These are phyloP conservation scores for Drosophila rellima DNA, from an alignment of 2,888 invertebrate species.

Conservation along the genomic window DNA sequence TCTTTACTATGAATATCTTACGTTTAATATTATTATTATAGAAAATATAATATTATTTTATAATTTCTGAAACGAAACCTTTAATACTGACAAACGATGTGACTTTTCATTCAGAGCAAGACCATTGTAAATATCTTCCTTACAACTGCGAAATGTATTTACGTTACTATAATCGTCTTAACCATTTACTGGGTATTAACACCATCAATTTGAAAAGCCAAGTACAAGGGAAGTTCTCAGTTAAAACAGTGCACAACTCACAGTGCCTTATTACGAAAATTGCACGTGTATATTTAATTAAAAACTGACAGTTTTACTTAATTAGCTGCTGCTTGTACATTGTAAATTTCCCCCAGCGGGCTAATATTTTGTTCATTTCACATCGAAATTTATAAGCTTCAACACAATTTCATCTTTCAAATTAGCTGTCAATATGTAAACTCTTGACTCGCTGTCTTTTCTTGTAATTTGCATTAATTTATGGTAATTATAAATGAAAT, in stretches of 20 bases:
- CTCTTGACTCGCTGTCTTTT: not conserved
- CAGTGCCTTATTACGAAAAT: slow-evolving; percentile 1
- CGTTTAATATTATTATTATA: not conserved
- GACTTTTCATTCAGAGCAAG: not conserved
- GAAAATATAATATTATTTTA: not conserved
- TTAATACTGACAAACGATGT: not conserved
- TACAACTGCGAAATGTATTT: not conserved
- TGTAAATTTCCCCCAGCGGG: slow-evolving; percentile 15
- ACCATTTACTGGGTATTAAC: slow-evolving; percentile 13
- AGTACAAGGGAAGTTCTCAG: slow-evolving; percentile 5
- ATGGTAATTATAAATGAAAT: slow-evolving; percentile 30
- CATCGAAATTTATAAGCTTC: slow-evolving; percentile 19
- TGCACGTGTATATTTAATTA: slow-evolving; percentile 31
- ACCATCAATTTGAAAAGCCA: not conserved
- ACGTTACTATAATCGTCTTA: slow-evolving; percentile 8
- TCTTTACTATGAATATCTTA: too few relatives aligned
- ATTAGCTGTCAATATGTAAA: slow-evolving; percentile 27
- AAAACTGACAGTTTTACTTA: slow-evolving; percentile 46
- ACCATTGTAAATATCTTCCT: not conserved
- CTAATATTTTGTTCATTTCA: slow-evolving; percentile 12
- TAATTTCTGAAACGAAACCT: not conserved
- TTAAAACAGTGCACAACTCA: slow-evolving; percentile 14
- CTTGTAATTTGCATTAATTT: slow-evolving; percentile 24
- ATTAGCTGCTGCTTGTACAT: slow-evolving; percentile 32
- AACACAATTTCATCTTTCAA: slow-evolving; percentile 28